Percentiles rank a stretch among this genome's conserved stretches.
These are phyloP conservation scores for Acrobasis suavella DNA, from an alignment of 2,888 invertebrate genomes.

Conservation along the genomic window DNA sequence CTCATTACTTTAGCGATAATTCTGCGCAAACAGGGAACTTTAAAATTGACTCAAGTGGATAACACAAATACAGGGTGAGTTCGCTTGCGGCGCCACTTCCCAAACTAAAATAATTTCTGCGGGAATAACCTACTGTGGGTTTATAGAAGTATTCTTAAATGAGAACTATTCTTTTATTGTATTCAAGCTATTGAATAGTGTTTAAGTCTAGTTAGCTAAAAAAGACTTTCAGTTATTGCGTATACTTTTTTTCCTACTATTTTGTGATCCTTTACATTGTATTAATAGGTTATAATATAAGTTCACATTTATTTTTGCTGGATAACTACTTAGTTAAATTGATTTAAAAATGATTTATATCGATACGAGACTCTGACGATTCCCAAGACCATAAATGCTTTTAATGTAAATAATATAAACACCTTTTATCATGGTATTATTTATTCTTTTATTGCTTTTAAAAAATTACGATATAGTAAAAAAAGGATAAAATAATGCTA, in stretches of 20 bases:
- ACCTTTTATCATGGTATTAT: no score
- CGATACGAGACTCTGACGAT: no score
- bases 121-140: slow-evolving; percentile 15
- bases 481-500: no score
- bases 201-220: not conserved
- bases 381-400: no score
- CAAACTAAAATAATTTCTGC: slow-evolving; percentile 22
- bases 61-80: slow-evolving; percentile 22
- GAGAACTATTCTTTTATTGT: slow-evolving; percentile 16
- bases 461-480: no score
- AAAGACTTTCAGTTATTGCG: not conserved
- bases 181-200: not conserved
- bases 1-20: slow-evolving; percentile 22
- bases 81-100: slow-evolving; percentile 12
- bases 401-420: no score
- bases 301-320: no score
- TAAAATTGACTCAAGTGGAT: slow-evolving; percentile 26
- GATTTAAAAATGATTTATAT: no score
- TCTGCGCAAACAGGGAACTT: slow-evolving; percentile 21
- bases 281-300: no score
- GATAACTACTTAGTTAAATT: no score
- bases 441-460: no score
- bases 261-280: not conserved
- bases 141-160: slow-evolving; percentile 10
- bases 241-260: not conserved